These are phyloP conservation scores for Rhagonycha lutea DNA, from an alignment of 2,888 invertebrate genomes.

Conservation along the genomic window DNA sequence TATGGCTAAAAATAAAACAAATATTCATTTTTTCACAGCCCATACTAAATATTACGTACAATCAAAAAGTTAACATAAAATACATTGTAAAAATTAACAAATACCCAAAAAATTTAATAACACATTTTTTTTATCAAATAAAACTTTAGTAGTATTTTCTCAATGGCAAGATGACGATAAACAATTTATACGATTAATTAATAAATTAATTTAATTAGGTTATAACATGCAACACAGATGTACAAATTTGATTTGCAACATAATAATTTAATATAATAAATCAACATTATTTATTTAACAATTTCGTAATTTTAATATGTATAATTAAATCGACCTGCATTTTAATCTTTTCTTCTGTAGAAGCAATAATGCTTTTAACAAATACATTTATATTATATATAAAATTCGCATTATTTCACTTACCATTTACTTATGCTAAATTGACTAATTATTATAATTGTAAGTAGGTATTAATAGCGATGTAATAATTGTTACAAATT, in stretches of 20 bases:
- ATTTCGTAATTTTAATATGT: slow-evolving; percentile 16
- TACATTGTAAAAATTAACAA: slow-evolving; percentile 10
- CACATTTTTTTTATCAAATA: background rate
- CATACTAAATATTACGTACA: slow-evolving; percentile 23
- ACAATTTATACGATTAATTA: background rate
- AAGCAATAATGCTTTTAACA: background rate
- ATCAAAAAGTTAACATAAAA: slow-evolving; percentile 17
- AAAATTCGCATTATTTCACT: slow-evolving; percentile 1
- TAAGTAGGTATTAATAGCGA: background rate
- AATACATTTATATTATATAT: slow-evolving; percentile 1
- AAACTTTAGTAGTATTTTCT: background rate
- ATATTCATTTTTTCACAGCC: slow-evolving; percentile 26
- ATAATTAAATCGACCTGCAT: background rate
- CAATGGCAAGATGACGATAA: slow-evolving; percentile 3
- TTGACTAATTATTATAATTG: slow-evolving; percentile 17
- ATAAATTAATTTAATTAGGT: background rate
- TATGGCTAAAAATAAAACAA: slow-evolving; percentile 11
- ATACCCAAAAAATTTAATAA: slow-evolving; percentile 8
- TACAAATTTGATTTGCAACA: slow-evolving; percentile 19
- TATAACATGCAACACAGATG: slow-evolving; percentile 3
- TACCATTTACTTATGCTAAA: slow-evolving; percentile 1
- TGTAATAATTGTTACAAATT: background rate
- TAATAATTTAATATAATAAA: slow-evolving; percentile 17
- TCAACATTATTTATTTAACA: slow-evolving; percentile 25
- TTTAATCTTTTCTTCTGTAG: background rate